Base-by-base conservation (phyloP, 2,888 invertebrate species). In the Dryomyza anilis region DNA sequence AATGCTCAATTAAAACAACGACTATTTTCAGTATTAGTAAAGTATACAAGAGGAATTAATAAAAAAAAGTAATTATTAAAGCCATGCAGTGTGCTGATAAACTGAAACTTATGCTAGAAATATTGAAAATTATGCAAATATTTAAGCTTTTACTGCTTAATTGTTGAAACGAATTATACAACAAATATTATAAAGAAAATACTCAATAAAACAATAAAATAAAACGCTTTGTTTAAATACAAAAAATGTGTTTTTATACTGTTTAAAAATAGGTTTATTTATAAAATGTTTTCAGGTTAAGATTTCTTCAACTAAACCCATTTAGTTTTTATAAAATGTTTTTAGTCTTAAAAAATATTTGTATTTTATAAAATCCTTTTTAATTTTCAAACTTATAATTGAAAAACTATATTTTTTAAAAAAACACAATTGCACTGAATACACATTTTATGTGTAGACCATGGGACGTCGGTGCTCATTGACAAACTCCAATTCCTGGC, bases 401-500 rank as follows among this genome's bases (percentile, higher is more conserved):
- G 60, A 52, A 33, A 48, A 16, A 29, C 43, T 16, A 55, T 23
- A 29, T 3, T 27, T 53, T 16, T 5, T 16, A 53, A n/a, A 30
- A 53, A 52, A 30, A 27, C 3, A 53, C 10, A 1, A 16, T 5
- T 25, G 10, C 19, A 7, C 3, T 19, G 33, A 23, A n/a, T n/a
- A n/a, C n/a, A n/a, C n/a, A n/a, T 59, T 60, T 14, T 69, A 72
- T 10, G 59, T 69, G 55, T 79, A 81, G 16, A 76, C 71, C 67
- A 77, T 64, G 1, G 80, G 80, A 12, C 77, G 72, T 63, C 83
- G 70, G 23, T 74, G 70, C 39, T 78, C 71, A 56, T 78, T 65
- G 2, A 82, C 64, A 60, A 81, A 84, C 61, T 82, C 77, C 46
- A 78, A 71, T 66, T 84, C 84, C 14, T 76, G 69, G 0, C 67